A percentile compares a stretch with the other conserved stretches of the same genome.
Conservation (phyloP, 2,113 vertebrate genomes). For the Eulemur rufifrons region DNA sequence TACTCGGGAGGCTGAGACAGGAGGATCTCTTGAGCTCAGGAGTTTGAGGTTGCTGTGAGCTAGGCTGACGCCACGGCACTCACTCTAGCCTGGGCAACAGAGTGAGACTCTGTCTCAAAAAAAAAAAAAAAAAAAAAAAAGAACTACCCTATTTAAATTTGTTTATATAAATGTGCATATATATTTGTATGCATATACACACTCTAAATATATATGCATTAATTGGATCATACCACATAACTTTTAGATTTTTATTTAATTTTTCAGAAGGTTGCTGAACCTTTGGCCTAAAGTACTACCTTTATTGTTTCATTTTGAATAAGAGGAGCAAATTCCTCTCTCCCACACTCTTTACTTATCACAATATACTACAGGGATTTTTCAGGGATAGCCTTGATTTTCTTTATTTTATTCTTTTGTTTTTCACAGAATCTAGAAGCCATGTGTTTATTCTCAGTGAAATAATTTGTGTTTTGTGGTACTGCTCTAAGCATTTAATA, state of each 20-base stretch:
- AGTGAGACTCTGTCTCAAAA: too few relatives aligned
- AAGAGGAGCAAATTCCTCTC: neutral
- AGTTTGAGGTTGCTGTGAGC: too few relatives aligned
- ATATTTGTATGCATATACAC: neutral
- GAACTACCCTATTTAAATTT: neutral
- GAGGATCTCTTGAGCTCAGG: too few relatives aligned
- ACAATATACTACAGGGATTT: neutral
- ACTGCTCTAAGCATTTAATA: neutral
- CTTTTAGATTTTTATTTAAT: neutral
- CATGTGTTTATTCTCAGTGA: neutral
- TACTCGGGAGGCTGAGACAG: too few relatives aligned
- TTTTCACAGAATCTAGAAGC: neutral
- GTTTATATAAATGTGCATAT: neutral
- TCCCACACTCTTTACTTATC: neutral
- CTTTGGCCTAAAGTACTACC: neutral
- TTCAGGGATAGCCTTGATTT: neutral
- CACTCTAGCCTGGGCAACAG: too few relatives aligned
- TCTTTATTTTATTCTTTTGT: neutral
- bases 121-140: neutral
- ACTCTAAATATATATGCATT: neutral
- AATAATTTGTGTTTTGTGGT: neutral
- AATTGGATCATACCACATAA: neutral
- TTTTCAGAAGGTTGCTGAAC: neutral
- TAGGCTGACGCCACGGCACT: too few relatives aligned
- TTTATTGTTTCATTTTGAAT: conserved; percentile 25